phyloP scores from a whole-genome alignment of 1,140 invertebrate species.

The Anoplolepis gracilipes region DNA sequence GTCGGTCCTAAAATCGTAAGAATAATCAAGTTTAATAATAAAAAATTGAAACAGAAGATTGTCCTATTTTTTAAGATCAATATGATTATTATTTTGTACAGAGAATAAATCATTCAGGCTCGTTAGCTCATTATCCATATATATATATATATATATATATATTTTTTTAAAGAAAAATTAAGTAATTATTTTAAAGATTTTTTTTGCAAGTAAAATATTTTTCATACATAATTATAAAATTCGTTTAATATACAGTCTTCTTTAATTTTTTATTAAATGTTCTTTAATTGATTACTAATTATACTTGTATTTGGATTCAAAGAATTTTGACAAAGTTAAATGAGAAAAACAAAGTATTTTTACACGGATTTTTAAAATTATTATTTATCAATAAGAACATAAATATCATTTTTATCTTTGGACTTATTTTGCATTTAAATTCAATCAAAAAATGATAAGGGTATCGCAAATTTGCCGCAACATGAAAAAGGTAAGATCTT shows the following conservation, averaged over 20 bases:
- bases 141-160: too few relatives aligned
- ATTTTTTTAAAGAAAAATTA: too few relatives aligned
- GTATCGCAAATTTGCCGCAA: slow-evolving; percentile 13
- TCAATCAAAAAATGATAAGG: not conserved
- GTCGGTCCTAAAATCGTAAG: slow-evolving; percentile 18
- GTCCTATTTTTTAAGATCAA: slow-evolving; percentile 29
- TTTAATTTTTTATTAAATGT: not conserved
- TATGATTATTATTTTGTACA: slow-evolving; percentile 24
- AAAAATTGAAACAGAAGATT: slow-evolving; percentile 30
- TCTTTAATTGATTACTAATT: not conserved
- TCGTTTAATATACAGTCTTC: not conserved
- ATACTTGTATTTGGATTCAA: not conserved
- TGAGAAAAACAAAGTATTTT: not conserved
- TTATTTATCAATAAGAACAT: not conserved
- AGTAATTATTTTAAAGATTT: slow-evolving; percentile 13
- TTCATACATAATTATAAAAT: not conserved
- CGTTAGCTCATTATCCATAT: not conserved
- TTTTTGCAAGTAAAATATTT: not conserved
- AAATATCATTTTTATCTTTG: not conserved
- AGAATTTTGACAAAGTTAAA: not conserved
- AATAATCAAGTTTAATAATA: slow-evolving; percentile 53
- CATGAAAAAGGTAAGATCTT: slow-evolving; percentile 63
- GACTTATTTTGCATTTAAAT: not conserved
- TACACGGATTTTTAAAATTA: not conserved
- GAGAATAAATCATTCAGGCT: slow-evolving; percentile 19